Evolutionary conservation across 2,888 invertebrate genomes (phyloP), one percentile per base, ranked within the genome.

Genomic region (Tineola bisselliella): DNA sequence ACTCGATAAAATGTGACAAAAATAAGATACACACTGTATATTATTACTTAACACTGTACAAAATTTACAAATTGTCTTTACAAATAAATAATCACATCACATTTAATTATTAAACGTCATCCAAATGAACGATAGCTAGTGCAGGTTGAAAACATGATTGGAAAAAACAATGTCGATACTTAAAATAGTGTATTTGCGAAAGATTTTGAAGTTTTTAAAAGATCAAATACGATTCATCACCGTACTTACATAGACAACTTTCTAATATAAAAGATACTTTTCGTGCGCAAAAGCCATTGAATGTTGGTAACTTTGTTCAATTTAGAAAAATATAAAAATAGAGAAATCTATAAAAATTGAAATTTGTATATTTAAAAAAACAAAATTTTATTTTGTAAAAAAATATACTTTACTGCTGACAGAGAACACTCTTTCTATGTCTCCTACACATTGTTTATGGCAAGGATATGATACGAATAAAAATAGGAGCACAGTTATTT

Each of bases 91-190:
- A 86, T 66, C 65, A 65, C 62, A 65, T 48, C 64, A 64, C 63
- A 64, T 63, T 63, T 61, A 83, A 84, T 77, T 59, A 59, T 59
- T 79, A 81, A 72, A 87, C 84, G 86, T 87, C 87, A 86, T 81
- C 81, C 78, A 82, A 80, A 84, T 84, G 84, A 82, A 84, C 81
- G 69, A 83, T 81, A 86, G 86, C 86, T 86, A 84, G 84, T 81
- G 84, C 79, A 79, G 75, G 79, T 84, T 84, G 79, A 84, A 84
- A 87, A 84, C 86, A 86, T 82, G 84, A 77, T 69, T 65, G 62
- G 70, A 72, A 62, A 52, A 66, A 70, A 62, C 19, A 64, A 63
- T 71, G 68, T 83, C 83, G 78, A 76, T 77, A 69, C 65, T 66
- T 67, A 63, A 69, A 70, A 70, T 67, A 66, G 63, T 25, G 59